Conservation (phyloP, 2,888 invertebrate genomes). For the Volucella inanis region DNA sequence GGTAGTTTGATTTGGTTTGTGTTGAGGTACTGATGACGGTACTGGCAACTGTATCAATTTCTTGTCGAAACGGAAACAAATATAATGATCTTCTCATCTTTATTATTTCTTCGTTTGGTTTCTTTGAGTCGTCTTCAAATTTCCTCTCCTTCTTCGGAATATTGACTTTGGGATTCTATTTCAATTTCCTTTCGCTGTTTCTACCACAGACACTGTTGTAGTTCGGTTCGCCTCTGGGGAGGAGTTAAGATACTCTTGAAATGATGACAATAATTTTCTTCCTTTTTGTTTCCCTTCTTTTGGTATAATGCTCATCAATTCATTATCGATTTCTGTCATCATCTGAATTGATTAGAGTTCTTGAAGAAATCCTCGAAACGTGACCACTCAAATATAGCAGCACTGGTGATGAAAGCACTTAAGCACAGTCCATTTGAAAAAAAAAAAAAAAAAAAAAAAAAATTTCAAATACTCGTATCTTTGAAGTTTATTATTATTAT, state of each 20-base stretch:
- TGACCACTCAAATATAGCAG: slow-evolving; percentile 30
- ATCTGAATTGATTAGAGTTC: slow-evolving; percentile 53
- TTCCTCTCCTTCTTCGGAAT: slow-evolving; percentile 40
- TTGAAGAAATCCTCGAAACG: slow-evolving; percentile 28
- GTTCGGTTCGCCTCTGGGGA: slow-evolving; percentile 35
- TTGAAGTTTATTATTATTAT: not conserved
- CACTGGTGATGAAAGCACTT: slow-evolving; percentile 6
- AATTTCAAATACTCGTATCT: not conserved
- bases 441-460: too few species aligned
- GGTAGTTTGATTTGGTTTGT: not conserved
- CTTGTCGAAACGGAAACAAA: slow-evolving; percentile 68
- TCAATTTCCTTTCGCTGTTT: slow-evolving; percentile 59
- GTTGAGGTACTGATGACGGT: slow-evolving; percentile 1
- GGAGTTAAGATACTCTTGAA: slow-evolving; percentile 35
- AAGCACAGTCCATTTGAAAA: not conserved
- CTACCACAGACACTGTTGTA: not conserved
- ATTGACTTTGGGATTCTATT: slow-evolving; percentile 67
- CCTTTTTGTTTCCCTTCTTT: slow-evolving; percentile 47
- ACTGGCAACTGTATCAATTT: slow-evolving; percentile 61
- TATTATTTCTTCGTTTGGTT: slow-evolving; percentile 57
- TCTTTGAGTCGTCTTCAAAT: slow-evolving; percentile 56
- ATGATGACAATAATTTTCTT: slow-evolving; percentile 62
- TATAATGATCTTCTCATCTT: slow-evolving; percentile 65
- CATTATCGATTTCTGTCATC: slow-evolving; percentile 48
- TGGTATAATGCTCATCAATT: slow-evolving; percentile 51